Percentiles rank a stretch among this genome's conserved stretches.
Evolutionary conservation across 2,797 vertebrate species (phyloP).

Genomic region (Alfaro cultratus): DNA sequence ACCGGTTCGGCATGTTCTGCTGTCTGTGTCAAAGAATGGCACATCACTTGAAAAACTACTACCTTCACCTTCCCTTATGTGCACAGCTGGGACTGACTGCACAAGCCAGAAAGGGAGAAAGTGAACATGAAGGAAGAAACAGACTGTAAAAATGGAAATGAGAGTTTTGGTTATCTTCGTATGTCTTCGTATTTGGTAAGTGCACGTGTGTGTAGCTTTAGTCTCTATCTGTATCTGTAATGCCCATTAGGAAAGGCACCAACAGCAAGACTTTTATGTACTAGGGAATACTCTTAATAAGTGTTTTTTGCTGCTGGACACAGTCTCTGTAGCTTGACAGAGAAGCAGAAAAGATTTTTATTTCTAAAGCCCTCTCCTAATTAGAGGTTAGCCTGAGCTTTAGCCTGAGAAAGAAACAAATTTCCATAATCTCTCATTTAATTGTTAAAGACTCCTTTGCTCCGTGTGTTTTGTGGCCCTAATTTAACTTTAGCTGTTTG

Average conservation of each 20-base stretch:
- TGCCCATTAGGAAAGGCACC: constrained; percentile 26
- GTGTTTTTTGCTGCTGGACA: constrained; percentile 58
- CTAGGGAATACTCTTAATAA: constrained; percentile 65
- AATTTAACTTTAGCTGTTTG: constrained; percentile 58
- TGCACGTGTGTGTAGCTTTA: background rate
- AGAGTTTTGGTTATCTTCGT: constrained; percentile 17
- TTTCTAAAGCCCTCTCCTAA: constrained; percentile 51
- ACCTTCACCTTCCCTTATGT: constrained; percentile 22
- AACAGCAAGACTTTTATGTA: constrained; percentile 31
- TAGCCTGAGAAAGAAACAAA: constrained; percentile 42
- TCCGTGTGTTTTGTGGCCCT: constrained; percentile 16
- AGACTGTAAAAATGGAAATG: constrained; percentile 33
- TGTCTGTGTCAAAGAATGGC: constrained; percentile 50
- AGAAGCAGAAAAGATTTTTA: constrained; percentile 65
- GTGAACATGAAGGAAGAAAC: constrained; percentile 20
- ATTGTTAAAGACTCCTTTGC: constrained; percentile 51
- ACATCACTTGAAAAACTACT: constrained; percentile 42
- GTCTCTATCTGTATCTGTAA: constrained; percentile 35
- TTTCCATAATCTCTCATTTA: constrained; percentile 48
- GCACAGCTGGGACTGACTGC: constrained; percentile 24
- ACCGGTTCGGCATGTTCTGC: constrained; percentile 46
- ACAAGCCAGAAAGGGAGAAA: constrained; percentile 14
- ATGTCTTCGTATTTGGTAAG: constrained; percentile 4
- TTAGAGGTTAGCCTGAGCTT: constrained; percentile 56
- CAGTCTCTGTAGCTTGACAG: constrained; percentile 53